These are phyloP conservation scores for Prinia subflava DNA, from an alignment of 2,113 vertebrate species.

Conservation along the genomic window DNA sequence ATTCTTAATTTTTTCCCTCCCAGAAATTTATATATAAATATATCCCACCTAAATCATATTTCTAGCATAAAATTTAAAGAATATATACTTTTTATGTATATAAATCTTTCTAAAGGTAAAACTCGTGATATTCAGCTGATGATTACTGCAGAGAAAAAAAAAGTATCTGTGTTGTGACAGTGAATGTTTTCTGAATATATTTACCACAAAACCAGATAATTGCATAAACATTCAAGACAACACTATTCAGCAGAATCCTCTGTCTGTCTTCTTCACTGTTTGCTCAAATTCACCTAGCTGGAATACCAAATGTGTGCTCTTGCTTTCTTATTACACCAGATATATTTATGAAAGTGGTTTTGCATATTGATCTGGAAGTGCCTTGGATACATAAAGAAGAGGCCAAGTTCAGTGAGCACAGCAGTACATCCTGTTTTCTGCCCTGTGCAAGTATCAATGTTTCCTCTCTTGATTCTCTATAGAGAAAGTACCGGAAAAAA, in stretches of 20 bases:
- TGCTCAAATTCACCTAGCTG: neutral
- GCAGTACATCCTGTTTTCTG: neutral
- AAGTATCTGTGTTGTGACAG: neutral
- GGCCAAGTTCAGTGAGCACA: neutral
- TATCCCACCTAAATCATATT: neutral
- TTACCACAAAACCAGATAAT: neutral
- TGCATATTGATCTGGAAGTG: neutral
- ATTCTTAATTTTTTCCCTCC: neutral
- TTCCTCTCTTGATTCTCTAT: neutral
- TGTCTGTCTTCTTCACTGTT: neutral
- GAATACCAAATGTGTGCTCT: neutral
- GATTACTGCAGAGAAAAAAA: neutral
- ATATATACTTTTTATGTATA: neutral
- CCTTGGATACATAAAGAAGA: neutral
- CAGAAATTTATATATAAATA: neutral
- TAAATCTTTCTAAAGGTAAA: neutral
- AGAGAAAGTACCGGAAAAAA: neutral
- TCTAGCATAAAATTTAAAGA: neutral
- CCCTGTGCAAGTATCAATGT: neutral
- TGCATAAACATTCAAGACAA: neutral
- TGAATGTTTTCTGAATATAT: neutral
- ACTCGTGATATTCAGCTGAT: neutral
- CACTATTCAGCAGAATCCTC: neutral
- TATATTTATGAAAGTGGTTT: neutral
- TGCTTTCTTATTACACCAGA: neutral